Percentiles rank a stretch among this genome's conserved stretches.
These are phyloP conservation scores for Sigmodon hispidus DNA, from an alignment of 2,113 vertebrate genomes.

Conservation along the genomic window DNA sequence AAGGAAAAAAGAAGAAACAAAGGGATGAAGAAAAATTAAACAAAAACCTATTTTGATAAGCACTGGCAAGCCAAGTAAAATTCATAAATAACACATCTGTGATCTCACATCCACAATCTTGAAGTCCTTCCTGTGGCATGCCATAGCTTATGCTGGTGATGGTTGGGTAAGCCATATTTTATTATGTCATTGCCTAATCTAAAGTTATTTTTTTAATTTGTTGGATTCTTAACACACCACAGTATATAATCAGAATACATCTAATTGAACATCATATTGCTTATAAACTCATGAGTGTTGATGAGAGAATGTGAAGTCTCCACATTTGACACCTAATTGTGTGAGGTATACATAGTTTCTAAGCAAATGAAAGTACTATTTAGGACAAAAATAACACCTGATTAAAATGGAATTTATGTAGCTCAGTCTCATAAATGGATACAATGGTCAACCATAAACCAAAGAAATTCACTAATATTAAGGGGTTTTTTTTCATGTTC, in stretches of 20 bases:
- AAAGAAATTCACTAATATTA: constrained; percentile 42
- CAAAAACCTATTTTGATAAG: neutral
- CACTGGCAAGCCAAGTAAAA: constrained; percentile 13
- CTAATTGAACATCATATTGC: neutral
- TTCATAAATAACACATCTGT: neutral
- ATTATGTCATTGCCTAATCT: neutral
- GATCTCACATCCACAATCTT: neutral
- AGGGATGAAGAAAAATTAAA: neutral
- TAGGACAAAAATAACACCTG: constrained; percentile 41
- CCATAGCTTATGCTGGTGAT: neutral
- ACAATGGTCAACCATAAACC: constrained; percentile 52
- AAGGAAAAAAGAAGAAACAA: neutral
- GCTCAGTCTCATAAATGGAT: constrained; percentile 44
- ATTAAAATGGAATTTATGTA: constrained; percentile 70
- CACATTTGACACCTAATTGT: constrained; percentile 63
- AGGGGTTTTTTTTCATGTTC: neutral
- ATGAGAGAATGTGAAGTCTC: neutral
- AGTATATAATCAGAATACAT: neutral
- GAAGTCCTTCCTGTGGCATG: neutral
- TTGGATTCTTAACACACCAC: neutral
- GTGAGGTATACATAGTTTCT: constrained; percentile 50
- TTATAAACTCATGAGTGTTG: constrained; percentile 14
- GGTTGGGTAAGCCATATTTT: neutral
- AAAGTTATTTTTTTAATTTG: constrained; percentile 52
- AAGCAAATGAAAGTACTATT: constrained; percentile 53